These are phyloP conservation scores for Neocrepidodera transversa DNA, from an alignment of 2,888 invertebrate species.

Conservation along the genomic window DNA sequence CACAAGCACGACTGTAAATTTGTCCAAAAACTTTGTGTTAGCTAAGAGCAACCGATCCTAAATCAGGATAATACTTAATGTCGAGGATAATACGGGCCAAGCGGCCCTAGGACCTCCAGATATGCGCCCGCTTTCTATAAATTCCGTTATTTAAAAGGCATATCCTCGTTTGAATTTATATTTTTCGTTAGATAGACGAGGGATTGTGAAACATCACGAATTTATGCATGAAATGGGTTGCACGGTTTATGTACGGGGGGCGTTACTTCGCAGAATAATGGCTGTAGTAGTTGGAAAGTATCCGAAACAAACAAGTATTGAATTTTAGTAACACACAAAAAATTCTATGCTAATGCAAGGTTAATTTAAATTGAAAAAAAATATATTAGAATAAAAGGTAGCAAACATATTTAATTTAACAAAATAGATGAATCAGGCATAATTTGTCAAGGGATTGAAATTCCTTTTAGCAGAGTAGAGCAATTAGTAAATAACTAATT, in stretches of 20 bases:
- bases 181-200: constrained; percentile 33
- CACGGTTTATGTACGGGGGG: constrained; percentile 14
- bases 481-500: too few relatives aligned
- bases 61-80: constrained; percentile 56
- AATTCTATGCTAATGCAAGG: background rate
- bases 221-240: constrained; percentile 30
- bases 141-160: constrained; percentile 38
- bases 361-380: too few relatives aligned
- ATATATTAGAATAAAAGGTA: too few relatives aligned
- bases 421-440: too few relatives aligned
- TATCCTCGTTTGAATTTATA: constrained; percentile 35
- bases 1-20: constrained; percentile 53
- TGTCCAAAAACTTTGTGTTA: constrained; percentile 51
- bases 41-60: constrained; percentile 48
- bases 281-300: constrained; percentile 4
- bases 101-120: constrained; percentile 35
- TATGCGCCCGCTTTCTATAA: constrained; percentile 32
- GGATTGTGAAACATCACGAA: constrained; percentile 26
- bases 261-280: constrained; percentile 6
- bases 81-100: constrained; percentile 46
- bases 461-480: too few relatives aligned
- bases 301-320: background rate
- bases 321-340: constrained; percentile 4
- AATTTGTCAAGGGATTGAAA: too few relatives aligned
- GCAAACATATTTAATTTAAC: too few relatives aligned